Conservation (phyloP, 2,797 vertebrate species). For the Smutsia temminckii region DNA sequence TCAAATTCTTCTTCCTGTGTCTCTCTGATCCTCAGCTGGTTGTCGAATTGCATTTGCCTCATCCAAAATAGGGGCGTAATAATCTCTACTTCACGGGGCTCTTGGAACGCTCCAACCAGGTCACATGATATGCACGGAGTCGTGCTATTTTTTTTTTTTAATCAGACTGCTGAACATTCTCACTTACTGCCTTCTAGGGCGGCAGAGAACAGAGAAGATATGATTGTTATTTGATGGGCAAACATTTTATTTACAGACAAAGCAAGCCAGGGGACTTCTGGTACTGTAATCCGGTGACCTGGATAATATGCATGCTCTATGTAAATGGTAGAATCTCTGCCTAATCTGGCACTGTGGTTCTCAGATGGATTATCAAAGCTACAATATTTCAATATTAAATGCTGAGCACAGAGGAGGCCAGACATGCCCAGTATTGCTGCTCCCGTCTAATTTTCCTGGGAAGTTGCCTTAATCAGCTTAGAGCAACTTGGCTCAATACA, state of each 20-base stretch:
- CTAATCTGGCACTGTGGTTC: not conserved
- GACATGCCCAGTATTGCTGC: not conserved
- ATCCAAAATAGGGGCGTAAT: not conserved
- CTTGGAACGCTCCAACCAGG: not conserved
- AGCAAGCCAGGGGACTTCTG: not conserved
- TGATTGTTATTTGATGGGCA: not conserved
- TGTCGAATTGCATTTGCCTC: not conserved
- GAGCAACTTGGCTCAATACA: constrained; percentile 59
- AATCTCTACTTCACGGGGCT: not conserved
- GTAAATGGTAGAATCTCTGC: not conserved
- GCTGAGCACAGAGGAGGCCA: too few relatives aligned
- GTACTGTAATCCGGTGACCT: not conserved
- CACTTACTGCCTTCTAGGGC: not conserved
- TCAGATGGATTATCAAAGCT: not conserved
- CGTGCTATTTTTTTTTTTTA: not conserved
- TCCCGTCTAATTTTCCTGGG: constrained; percentile 62
- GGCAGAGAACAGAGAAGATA: not conserved
- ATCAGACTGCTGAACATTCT: not conserved
- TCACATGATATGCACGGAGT: not conserved
- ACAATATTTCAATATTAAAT: not conserved
- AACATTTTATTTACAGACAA: not conserved
- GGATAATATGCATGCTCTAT: not conserved
- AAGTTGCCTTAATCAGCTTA: constrained; percentile 43
- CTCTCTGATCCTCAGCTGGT: not conserved
- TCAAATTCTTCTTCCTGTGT: not conserved